A percentile compares a stretch with the other conserved stretches of the same genome.
Evolutionary conservation across 2,797 vertebrate genomes (phyloP).

Genomic region (Smutsia temminckii): DNA sequence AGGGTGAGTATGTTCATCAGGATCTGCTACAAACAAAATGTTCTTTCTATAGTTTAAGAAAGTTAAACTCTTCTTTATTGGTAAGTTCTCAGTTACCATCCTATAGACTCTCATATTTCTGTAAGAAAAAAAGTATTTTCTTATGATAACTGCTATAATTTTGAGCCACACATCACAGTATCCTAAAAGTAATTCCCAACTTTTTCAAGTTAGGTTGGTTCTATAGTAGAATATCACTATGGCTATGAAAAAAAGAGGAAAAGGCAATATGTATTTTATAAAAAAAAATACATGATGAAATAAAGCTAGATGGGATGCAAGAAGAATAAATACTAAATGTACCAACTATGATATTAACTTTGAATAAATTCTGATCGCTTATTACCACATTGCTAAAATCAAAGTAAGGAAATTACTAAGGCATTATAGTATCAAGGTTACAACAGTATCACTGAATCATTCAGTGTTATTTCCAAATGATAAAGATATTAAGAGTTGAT

Average conservation of each 20-base stretch:
- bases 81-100: not conserved
- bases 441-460: not conserved
- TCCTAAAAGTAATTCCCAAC: not conserved
- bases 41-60: constrained; percentile 15
- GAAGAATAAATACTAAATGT: not conserved
- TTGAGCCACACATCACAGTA: not conserved
- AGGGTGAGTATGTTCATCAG: not conserved
- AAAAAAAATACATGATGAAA: constrained; percentile 12
- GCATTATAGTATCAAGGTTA: not conserved
- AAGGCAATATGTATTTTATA: constrained; percentile 14
- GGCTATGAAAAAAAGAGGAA: not conserved
- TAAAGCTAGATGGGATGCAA: not conserved
- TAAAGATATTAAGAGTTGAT: not conserved
- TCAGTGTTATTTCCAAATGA: not conserved
- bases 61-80: constrained; percentile 21
- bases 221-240: not conserved
- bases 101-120: not conserved
- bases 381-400: not conserved
- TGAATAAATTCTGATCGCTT: not conserved
- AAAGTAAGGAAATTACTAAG: constrained; percentile 27
- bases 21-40: constrained; percentile 22
- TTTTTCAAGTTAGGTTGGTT: not conserved
- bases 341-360: not conserved
- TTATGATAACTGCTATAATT: constrained; percentile 4
- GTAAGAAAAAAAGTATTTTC: not conserved